Base-by-base conservation (phyloP, 2,888 invertebrate genomes). In the Agonopterix arenella region DNA sequence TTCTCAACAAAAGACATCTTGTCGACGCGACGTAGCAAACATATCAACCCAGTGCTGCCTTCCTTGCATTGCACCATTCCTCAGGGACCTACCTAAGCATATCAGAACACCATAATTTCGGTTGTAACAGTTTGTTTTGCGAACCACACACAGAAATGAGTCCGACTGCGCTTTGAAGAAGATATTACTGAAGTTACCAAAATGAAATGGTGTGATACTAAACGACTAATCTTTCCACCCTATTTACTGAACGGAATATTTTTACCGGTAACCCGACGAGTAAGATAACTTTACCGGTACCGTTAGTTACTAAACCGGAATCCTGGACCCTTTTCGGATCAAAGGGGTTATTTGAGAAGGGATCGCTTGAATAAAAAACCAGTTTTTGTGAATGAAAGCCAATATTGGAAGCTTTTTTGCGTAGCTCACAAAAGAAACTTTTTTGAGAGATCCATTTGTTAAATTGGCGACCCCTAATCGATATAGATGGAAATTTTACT, bases 211-310 rank as follows among this genome's bases (percentile, higher is more conserved):
- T 48, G 62, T 65, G 73, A 61, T 53, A 55, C 62, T 68, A 68
- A 73, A 51, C 58, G 62, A 53, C 47, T 73, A 70, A 80, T 78
- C 76, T 77, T 77, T 75, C 70, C 73, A 54, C 64, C 58, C 70
- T 62, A 72, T 71, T 76, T 66, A 49, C 16, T 8, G 5, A 4
- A 16, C 43, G 28, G n/a, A 16, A 28, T 28, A 38, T 13, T 11
- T 16, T 38, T 41, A 45, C 44, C 44, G 44, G 49, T 42, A 49
- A n/a, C 43, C 10, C 4, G 5, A 40, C 10, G 10, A 5, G 43
- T 11, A n/a, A n/a, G 43, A 43, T 43, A 42, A 46, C 7, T 46
- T 46, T 46, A 40, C 47, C 18, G 41, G 47, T 47, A 43, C 13
- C 13, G 43, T 3, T 43, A 5, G 37, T 9, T 45, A 45, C 11